phyloP scores from a whole-genome alignment of 2,888 invertebrate genomes.

The Ferdinandea cuprea region DNA sequence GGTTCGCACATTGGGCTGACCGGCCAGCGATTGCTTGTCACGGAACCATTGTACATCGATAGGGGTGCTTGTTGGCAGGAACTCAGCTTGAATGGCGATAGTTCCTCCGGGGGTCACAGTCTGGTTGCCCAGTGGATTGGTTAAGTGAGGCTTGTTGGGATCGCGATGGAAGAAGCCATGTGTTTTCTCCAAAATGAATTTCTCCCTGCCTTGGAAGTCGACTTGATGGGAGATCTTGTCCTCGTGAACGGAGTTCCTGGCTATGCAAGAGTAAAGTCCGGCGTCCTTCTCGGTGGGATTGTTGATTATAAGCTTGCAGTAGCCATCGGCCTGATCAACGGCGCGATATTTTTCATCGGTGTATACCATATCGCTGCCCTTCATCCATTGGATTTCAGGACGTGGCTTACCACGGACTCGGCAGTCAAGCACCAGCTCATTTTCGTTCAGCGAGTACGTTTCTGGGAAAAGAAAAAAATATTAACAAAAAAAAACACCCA shows the following conservation, averaged over 20 bases:
- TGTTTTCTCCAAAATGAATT: conserved; percentile 82
- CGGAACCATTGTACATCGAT: conserved; percentile 91
- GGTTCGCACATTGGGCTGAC: conserved; percentile 87
- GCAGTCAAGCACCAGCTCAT: conserved; percentile 91
- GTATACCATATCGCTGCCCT: conserved; percentile 86
- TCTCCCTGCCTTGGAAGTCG: conserved; percentile 85
- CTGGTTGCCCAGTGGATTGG: conserved; percentile 88
- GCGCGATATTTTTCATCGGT: conserved; percentile 86
- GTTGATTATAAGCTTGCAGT: conserved; percentile 88
- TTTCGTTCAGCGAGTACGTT: conserved; percentile 88
- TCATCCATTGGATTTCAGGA: conserved; percentile 90
- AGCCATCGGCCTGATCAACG: conserved; percentile 88
- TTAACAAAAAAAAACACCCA: conserved; percentile 35
- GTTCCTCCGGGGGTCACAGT: conserved; percentile 90
- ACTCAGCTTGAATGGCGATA: conserved; percentile 91
- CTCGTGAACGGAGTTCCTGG: conserved; percentile 88
- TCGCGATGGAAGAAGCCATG: conserved; percentile 83
- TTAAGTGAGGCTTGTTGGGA: conserved; percentile 88
- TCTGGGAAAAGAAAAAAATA: conserved; percentile 83
- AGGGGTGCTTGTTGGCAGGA: conserved; percentile 86
- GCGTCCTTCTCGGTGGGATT: conserved; percentile 88
- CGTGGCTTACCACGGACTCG: conserved; percentile 89
- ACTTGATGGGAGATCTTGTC: conserved; percentile 90
- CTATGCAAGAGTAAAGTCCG: conserved; percentile 90
- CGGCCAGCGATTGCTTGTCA: conserved; percentile 85